Percentiles rank a stretch among this genome's conserved stretches.
These are phyloP conservation scores for Norana najaformis DNA, from an alignment of 2,888 invertebrate genomes.

Conservation along the genomic window DNA sequence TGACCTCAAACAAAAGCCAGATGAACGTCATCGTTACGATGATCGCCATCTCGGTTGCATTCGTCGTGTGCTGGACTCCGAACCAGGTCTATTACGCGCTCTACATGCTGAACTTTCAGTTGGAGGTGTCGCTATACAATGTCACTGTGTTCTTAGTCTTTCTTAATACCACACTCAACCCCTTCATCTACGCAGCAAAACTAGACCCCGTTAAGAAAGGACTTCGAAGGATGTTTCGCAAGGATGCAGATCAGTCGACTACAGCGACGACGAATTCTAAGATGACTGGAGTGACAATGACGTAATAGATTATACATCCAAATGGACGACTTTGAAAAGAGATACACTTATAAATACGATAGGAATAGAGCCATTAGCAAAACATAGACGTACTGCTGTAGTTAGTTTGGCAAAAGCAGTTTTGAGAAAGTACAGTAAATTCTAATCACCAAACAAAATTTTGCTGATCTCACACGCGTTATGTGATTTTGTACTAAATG, in stretches of 20 bases:
- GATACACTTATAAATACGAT: no score
- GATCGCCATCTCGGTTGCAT: background rate
- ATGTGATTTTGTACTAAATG: no score
- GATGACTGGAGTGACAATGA: no score
- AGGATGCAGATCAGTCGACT: background rate
- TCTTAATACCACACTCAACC: background rate
- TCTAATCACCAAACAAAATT: no score
- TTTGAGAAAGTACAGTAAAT: no score
- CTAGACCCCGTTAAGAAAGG: background rate
- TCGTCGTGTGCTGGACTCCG: background rate
- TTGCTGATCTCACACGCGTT: no score
- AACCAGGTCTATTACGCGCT: background rate
- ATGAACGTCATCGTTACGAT: background rate
- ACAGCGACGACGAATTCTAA: no score
- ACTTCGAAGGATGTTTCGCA: background rate
- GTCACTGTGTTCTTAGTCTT: background rate
- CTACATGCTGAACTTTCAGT: background rate
- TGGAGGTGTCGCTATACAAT: background rate
- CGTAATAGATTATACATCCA: no score
- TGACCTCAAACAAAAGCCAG: background rate
- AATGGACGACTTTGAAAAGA: no score
- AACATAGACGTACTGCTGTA: no score
- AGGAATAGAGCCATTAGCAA: no score
- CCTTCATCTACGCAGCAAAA: background rate
- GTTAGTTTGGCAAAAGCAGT: no score